Evolutionary conservation across 2,888 invertebrate species (phyloP), one percentile per base, ranked within the genome.

Genomic region (Apeira syringaria): DNA sequence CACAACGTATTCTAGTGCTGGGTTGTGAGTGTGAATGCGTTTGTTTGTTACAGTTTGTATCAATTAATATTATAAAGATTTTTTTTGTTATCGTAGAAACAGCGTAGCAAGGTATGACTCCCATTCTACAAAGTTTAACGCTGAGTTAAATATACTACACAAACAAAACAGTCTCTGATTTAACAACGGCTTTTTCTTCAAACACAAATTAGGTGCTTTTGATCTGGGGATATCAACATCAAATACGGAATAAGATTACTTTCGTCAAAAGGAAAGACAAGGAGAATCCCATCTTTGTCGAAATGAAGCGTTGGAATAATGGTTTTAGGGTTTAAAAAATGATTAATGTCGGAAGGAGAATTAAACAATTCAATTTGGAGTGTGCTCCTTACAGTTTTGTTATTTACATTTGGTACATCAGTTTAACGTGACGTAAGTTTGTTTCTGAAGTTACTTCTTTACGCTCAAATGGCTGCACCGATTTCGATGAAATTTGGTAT

Each of bases 201-300:
- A 50, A 51, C 47, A 49, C 27, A 47, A 54, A 54, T 49, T 37
- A 49, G 39, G 34, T 38, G 25, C 45, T 36, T 49, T 49, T 51
- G 45, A 49, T 45, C 45, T 39, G 18, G 4, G 5, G 34, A 36
- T 34, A 30, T 33, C 38, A 35, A 38, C 34, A 29, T 34, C 30
- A 17, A 22, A 33, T 22, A 29, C 3, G 18, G 11, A 47, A 42
- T 31, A 37, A 43, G 26, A 47, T 40, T 37, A 37, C 25, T 45
- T 50, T 42, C 25, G 36, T 42, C 27, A 40, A 47, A 33, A 15
- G 24, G 7, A 39, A 47, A 39, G 35, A 45, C 44, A 31, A 5
- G 32, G 44, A 26, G 36, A 50, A 47, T 43, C 44, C 25, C 20
- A 26, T 18, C 33, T 44, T 27, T 32, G 35, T 35, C 30, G 34